These are phyloP conservation scores for Neostethus bicornis DNA, from an alignment of 2,797 vertebrate species.

Conservation along the genomic window DNA sequence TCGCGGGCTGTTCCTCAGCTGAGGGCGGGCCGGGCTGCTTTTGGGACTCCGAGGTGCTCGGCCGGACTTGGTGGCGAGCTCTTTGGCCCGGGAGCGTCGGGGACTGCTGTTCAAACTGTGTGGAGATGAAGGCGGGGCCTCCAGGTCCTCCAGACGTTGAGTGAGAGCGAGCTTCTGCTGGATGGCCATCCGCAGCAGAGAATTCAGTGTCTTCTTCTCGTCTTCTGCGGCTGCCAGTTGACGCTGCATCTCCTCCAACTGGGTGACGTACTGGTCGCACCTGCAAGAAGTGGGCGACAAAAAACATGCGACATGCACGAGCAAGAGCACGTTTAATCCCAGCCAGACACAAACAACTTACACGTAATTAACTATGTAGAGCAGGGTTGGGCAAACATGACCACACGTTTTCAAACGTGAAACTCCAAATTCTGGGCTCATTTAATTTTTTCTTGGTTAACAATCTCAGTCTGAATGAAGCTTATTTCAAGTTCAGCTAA, in stretches of 20 bases:
- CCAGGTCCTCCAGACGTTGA: constrained; percentile 84
- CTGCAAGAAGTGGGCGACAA: constrained; percentile 65
- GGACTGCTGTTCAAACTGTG: constrained; percentile 78
- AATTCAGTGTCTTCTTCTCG: constrained; percentile 88
- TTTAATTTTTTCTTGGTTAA: not conserved
- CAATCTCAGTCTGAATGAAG: too few species aligned
- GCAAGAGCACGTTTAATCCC: constrained; percentile 24
- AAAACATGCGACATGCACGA: constrained; percentile 52
- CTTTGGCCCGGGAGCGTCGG: constrained; percentile 76
- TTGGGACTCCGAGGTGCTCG: constrained; percentile 75
- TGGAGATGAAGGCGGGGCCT: constrained; percentile 68
- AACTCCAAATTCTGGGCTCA: too few species aligned
- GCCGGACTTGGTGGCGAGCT: constrained; percentile 76
- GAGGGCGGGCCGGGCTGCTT: constrained; percentile 68
- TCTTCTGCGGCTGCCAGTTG: constrained; percentile 86
- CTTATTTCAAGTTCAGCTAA: too few species aligned
- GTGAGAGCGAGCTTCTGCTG: constrained; percentile 88
- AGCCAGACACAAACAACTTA: constrained; percentile 14
- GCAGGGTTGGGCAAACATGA: too few species aligned
- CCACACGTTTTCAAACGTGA: too few species aligned
- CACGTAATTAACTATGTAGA: not conserved
- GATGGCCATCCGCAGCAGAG: constrained; percentile 87
- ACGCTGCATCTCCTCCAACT: constrained; percentile 88
- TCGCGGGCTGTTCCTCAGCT: constrained; percentile 75
- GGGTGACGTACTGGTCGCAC: constrained; percentile 88